Base-by-base conservation (phyloP, 2,113 vertebrate genomes). In the Engraulis encrasicolus region DNA sequence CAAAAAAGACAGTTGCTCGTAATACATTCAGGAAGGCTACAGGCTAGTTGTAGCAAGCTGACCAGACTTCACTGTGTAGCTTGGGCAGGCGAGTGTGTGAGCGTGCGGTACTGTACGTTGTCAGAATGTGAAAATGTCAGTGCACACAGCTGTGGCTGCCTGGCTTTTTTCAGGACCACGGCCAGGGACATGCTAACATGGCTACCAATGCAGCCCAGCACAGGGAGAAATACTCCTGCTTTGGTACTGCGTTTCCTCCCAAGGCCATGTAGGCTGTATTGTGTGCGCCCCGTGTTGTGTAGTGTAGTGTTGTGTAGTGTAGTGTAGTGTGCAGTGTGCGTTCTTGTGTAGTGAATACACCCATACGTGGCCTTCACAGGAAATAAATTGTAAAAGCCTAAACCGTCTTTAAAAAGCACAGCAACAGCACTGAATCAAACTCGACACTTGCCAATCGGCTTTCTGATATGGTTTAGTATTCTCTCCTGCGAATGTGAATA, bases 101-200 rank as follows among this genome's bases (percentile, higher is more conserved):
- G n/a, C n/a, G n/a, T n/a, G n/a, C n/a, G 3, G 27, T 17, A 31
- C 66, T 34, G 66, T 74, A 3, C 15, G 27, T 34, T 27, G 61
- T 71, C 52, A 58, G 52, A 58, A 4, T 58, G 27, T 14, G 61
- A 2, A 71, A 71, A 71, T 66, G 58, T 14, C 66, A 74, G 66
- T 74, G 12, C 27, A 15, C 27, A 15, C 27, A 74, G 66, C 66
- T 74, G 27, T 17, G 27, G 66, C 27, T 31, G 34, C 27, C 2
- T 15, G 27, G 23, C 31, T 17, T 34, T 34, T 74, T 74, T 74
- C 66, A 74, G 66, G 11, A 74, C 66, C 66, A 74, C 17, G 66
- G 66, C 15, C 66, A 74, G 66, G 66, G 66, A 74, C 66, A 74
- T 74, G 23, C 31, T 74, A 74, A 15, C 27, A 34, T 74, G 66